phyloP scores from a whole-genome alignment of 2,888 invertebrate species.

The Hydroisotoma schaefferi region DNA sequence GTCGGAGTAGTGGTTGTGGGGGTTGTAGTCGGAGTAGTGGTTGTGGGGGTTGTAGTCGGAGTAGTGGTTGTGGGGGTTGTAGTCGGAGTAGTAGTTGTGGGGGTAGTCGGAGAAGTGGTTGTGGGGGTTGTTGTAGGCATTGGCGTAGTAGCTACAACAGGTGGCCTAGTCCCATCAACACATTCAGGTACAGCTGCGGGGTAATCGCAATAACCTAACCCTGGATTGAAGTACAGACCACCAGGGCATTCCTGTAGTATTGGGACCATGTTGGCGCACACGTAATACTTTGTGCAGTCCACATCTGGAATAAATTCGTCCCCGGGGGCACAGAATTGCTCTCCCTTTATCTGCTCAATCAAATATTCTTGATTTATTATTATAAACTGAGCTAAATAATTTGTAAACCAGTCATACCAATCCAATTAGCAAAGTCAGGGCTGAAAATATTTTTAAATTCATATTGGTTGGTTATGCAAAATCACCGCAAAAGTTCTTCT shows the following conservation, averaged over 20 bases:
- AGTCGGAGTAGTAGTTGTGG: constrained; percentile 1
- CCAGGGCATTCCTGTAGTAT: background rate
- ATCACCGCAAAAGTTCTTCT: too few species aligned
- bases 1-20: background rate
- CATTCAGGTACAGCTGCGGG: background rate
- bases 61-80: background rate
- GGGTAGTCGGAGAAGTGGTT: background rate
- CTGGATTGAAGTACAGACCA: constrained; percentile 9
- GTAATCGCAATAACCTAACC: background rate
- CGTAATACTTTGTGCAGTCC: background rate
- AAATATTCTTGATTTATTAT: too few species aligned
- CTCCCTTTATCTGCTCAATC: too few species aligned
- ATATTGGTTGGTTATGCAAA: too few species aligned
- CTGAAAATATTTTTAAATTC: too few species aligned
- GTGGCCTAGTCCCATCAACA: constrained; percentile 8
- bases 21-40: background rate
- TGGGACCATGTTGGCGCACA: background rate
- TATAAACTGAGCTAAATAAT: too few species aligned
- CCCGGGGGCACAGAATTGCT: background rate
- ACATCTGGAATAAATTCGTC: background rate
- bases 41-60: background rate
- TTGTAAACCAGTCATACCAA: too few species aligned
- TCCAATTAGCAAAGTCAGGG: too few species aligned
- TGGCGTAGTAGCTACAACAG: background rate
- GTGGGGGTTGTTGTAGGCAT: background rate